A percentile compares a stretch with the other conserved stretches of the same genome.
phyloP scores from a whole-genome alignment of 1,140 invertebrate species.

The Panagrolaimus sp. region DNA sequence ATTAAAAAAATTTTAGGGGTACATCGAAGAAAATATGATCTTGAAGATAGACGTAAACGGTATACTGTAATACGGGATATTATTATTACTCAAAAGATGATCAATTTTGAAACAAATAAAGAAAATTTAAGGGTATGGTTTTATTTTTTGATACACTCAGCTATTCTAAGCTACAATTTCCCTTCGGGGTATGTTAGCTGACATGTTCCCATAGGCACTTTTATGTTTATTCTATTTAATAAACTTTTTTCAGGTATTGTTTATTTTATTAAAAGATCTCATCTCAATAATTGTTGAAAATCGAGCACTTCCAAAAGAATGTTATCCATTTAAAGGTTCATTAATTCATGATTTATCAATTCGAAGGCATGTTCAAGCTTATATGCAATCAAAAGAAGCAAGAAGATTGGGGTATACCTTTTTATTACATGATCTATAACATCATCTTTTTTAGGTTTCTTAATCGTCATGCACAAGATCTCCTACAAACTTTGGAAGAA shows the following conservation, averaged over 20 bases:
- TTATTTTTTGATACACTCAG: background rate
- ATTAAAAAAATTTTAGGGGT: background rate
- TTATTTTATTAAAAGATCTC: no score
- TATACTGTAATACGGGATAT: background rate
- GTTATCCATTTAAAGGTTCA: no score
- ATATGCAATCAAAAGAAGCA: no score
- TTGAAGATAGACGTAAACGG: background rate
- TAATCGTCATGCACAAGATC: background rate
- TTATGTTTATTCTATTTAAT: background rate
- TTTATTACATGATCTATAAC: background rate
- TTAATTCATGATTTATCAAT: no score
- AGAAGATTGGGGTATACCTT: no score
- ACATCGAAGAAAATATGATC: slow-evolving; percentile 9
- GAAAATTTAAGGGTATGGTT: background rate
- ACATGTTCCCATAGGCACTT: background rate
- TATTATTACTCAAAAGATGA: background rate
- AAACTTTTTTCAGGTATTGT: no score
- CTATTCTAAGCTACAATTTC: background rate
- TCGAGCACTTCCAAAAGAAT: no score
- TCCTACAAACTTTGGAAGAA: background rate
- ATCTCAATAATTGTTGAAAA: no score
- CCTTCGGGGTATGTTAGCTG: background rate
- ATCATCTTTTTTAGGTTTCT: background rate
- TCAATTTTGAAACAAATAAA: background rate
- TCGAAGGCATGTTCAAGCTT: no score